Evolutionary conservation across 2,888 invertebrate genomes (phyloP).

Genomic region (Dastarcus helophoroides): DNA sequence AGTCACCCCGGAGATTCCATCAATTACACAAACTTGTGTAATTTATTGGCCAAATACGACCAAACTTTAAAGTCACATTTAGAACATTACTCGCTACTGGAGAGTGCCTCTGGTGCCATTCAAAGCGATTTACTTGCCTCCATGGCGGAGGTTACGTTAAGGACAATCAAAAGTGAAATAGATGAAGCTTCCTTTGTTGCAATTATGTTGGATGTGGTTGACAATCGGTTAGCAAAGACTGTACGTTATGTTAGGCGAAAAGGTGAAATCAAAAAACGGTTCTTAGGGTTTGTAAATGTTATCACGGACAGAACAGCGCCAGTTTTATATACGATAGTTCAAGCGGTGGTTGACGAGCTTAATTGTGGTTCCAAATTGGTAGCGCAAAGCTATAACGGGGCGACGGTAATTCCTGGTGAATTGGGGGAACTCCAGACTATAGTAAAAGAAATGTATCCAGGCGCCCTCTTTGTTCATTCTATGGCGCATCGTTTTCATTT

Average conservation of each 20-base stretch:
- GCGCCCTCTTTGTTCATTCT: constrained; percentile 13
- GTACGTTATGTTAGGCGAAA: constrained; percentile 15
- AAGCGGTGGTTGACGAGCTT: constrained; percentile 14
- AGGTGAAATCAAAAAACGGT: too few relatives aligned
- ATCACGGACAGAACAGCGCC: constrained; percentile 16
- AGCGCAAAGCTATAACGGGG: too few relatives aligned
- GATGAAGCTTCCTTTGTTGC: constrained; percentile 14
- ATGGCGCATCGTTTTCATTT: constrained; percentile 10
- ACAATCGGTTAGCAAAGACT: constrained; percentile 16
- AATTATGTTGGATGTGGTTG: constrained; percentile 17
- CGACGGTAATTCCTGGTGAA: constrained; percentile 18
- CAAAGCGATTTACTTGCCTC: constrained; percentile 17
- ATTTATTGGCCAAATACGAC: constrained; percentile 5
- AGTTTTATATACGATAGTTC: constrained; percentile 15
- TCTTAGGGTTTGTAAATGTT: constrained; percentile 21
- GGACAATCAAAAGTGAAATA: constrained; percentile 13
- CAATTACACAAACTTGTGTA: neutral
- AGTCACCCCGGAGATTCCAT: constrained; percentile 1
- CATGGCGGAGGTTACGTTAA: constrained; percentile 9
- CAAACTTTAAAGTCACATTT: constrained; percentile 1
- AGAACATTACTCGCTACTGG: constrained; percentile 3
- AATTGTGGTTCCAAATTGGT: constrained; percentile 19
- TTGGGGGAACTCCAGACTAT: constrained; percentile 20
- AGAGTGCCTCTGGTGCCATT: constrained; percentile 16
- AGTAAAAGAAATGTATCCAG: constrained; percentile 16